A percentile compares a stretch with the other conserved stretches of the same genome.
Evolutionary conservation across 2,113 vertebrate species (phyloP).

Genomic region (Rhea pennata): DNA sequence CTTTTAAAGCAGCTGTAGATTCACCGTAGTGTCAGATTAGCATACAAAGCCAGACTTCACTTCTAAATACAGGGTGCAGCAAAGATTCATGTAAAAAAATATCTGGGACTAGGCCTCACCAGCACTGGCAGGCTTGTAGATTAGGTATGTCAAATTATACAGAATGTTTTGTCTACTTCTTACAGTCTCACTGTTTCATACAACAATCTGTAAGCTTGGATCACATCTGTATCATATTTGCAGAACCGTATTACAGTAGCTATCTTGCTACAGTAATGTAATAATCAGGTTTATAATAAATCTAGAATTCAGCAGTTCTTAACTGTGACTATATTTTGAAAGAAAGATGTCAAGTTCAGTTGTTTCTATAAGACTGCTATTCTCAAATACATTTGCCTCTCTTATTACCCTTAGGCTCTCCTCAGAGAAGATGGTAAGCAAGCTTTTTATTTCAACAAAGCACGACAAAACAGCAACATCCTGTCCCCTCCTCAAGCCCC

Average conservation of each 20-base stretch:
- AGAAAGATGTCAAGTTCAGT: background rate
- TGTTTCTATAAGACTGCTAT: background rate
- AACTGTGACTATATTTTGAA: accelerated
- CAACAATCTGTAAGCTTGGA: background rate
- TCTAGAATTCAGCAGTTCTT: background rate
- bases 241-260: background rate
- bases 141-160: background rate
- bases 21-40: background rate
- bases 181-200: background rate
- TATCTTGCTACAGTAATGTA: background rate
- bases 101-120: background rate
- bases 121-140: background rate
- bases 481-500: background rate
- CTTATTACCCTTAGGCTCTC: accelerated
- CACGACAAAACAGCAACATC: background rate
- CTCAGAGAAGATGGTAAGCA: accelerated
- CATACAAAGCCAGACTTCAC: background rate
- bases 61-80: background rate
- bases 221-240: background rate
- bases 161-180: background rate
- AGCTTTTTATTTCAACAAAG: background rate
- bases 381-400: background rate
- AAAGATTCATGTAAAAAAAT: background rate
- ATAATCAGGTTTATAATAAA: background rate
- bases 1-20: background rate